Evolutionary conservation across 1,140 invertebrate genomes (phyloP).

Genomic region (Philopotamus ludificatus): DNA sequence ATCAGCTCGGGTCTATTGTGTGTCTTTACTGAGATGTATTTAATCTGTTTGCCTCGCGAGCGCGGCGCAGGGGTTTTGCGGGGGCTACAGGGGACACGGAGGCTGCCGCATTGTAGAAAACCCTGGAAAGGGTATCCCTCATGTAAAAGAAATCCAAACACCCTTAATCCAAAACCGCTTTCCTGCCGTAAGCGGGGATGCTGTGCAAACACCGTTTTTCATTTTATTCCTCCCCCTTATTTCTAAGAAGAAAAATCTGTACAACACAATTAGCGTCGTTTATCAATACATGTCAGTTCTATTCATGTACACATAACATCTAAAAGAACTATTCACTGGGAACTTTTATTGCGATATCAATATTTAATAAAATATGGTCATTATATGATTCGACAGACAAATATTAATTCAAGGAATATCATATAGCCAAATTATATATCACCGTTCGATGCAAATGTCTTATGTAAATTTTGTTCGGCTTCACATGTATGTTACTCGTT

Average conservation of each 20-base stretch:
- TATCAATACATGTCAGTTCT: neutral
- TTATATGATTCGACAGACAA: too few species aligned
- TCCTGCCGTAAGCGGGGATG: neutral
- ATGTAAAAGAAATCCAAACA: constrained; percentile 30
- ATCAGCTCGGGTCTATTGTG: constrained; percentile 38
- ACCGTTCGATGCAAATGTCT: constrained; percentile 6
- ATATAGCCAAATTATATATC: too few species aligned
- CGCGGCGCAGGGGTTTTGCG: neutral
- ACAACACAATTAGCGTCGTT: constrained; percentile 9
- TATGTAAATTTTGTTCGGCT: constrained; percentile 7
- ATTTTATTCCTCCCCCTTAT: neutral
- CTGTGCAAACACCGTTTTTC: constrained; percentile 11
- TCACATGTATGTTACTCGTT: neutral
- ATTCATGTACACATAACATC: neutral
- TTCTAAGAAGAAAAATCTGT: neutral
- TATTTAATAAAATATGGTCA: too few species aligned
- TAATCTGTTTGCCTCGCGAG: constrained; percentile 40
- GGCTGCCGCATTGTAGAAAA: constrained; percentile 5
- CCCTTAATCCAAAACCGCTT: constrained; percentile 19
- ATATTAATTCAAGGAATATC: too few species aligned
- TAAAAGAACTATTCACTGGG: too few species aligned
- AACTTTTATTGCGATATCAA: too few species aligned
- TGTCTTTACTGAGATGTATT: constrained; percentile 40
- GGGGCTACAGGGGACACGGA: neutral
- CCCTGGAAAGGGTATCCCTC: constrained; percentile 12